These are phyloP conservation scores for Ctenoplectra terminalis DNA, from an alignment of 1,140 invertebrate genomes.

Conservation along the genomic window DNA sequence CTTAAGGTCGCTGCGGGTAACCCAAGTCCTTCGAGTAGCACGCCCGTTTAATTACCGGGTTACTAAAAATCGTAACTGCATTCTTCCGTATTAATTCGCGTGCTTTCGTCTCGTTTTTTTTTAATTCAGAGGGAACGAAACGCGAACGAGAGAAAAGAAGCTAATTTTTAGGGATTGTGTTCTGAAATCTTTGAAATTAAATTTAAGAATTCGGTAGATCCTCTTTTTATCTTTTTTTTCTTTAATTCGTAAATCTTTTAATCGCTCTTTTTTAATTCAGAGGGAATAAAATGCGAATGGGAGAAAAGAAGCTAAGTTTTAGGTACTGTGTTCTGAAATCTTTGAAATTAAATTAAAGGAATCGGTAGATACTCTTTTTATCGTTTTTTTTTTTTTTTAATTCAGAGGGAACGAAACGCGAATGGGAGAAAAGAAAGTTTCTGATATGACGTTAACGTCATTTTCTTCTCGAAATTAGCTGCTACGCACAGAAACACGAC, in stretches of 20 bases:
- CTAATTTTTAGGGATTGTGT: neutral
- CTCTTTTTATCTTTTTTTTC: no score
- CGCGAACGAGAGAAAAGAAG: neutral
- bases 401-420: neutral
- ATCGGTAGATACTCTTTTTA: no score
- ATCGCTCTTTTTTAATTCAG: neutral
- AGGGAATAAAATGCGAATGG: no score
- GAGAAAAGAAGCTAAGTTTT: neutral
- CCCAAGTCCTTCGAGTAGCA: constrained; percentile 16
- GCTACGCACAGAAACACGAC: no score
- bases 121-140: neutral
- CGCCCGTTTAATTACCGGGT: constrained; percentile 33
- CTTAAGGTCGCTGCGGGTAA: constrained; percentile 26
- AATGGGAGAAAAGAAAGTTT: no score
- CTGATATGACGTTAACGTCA: no score
- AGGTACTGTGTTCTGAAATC: no score
- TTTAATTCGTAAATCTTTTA: no score
- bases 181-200: neutral
- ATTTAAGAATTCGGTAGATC: no score
- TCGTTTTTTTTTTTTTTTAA: no score
- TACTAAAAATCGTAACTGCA: constrained; percentile 17
- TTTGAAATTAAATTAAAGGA: neutral
- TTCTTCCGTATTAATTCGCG: constrained; percentile 6
- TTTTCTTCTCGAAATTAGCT: no score
- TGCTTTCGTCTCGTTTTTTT: neutral